Evolutionary conservation across 2,888 invertebrate species (phyloP).

Genomic region (Phyllotreta striolata): DNA sequence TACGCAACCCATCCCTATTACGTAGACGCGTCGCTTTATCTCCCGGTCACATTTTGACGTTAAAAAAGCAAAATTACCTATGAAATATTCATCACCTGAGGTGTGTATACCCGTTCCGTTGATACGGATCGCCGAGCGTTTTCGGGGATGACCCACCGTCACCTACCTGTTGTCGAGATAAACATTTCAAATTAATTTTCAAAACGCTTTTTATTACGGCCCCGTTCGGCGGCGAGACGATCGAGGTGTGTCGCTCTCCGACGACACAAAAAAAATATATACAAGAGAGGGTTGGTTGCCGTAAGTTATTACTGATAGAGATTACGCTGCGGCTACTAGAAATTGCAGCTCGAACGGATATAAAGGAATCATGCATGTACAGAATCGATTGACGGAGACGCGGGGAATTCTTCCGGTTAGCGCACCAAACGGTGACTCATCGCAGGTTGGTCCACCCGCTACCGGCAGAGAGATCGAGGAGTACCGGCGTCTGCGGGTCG

Average conservation of each 20-base stretch:
- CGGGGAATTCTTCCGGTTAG: neutral
- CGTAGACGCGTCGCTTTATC: constrained; percentile 27
- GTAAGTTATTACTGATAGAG: too few species aligned
- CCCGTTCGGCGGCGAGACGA: constrained; percentile 10
- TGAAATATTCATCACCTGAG: constrained; percentile 40
- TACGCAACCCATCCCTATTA: constrained; percentile 15
- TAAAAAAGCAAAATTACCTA: constrained; percentile 36
- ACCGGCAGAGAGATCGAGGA: constrained; percentile 8
- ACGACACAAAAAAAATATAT: constrained; percentile 6
- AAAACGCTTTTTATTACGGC: constrained; percentile 40
- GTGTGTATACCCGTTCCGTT: constrained; percentile 32
- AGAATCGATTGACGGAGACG: neutral
- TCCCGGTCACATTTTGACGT: constrained; percentile 30
- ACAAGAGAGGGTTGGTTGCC: constrained; percentile 36
- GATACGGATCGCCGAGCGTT: constrained; percentile 32
- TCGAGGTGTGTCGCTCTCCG: constrained; percentile 40
- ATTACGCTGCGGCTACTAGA: too few species aligned
- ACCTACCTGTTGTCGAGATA: constrained; percentile 46
- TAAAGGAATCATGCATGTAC: neutral
- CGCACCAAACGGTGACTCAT: constrained; percentile 16
- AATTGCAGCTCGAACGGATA: too few species aligned
- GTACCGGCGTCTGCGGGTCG: constrained; percentile 44
- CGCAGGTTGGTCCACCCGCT: constrained; percentile 36
- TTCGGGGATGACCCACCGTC: constrained; percentile 40
- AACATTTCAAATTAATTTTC: constrained; percentile 45